Base-by-base conservation (phyloP, 2,113 vertebrate species). In the Cyprinus carpio region DNA sequence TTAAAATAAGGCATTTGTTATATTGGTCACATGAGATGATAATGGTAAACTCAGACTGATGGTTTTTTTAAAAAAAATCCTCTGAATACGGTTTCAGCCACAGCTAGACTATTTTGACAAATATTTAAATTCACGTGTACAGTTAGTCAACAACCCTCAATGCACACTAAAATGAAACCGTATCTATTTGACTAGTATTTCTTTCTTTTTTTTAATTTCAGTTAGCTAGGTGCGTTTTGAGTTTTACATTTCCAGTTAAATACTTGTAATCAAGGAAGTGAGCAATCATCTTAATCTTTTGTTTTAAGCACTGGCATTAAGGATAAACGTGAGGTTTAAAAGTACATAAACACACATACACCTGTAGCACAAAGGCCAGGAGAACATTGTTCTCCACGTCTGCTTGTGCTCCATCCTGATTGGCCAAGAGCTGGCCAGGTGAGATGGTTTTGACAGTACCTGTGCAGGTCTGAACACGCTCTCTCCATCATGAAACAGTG, bases 381-480 rank as follows among this genome's bases (percentile, higher is more conserved):
- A 92, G 90, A 93, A 93, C 89, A 94, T 94, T 92, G 91, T 92
- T 92, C 89, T 93, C 92, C 94, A 94, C 92, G 86, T 92, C 93
- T 91, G 91, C 86, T 87, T 93, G 93, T 92, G 92, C 94, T 90
- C 75, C 89, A 87, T 88, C 85, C 91, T 94, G 92, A 97, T 96
- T 97, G 96, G 96, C 87, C 94, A 92, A 93, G 93, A 91, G 91
- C 76, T 90, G 93, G 92, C 93, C 94, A 95, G 90, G 89, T 92
- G 94, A 94, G 94, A 92, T 95, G 93, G 94, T 78, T 92, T 94
- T 95, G 96, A 97, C 95, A 97, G 95, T 93, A 90, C 93, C 89
- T 82, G 90, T 93, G 93, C 98, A 99, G 96, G 98, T 96, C 96
- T 94, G 93, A 96, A 98, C 98, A 97, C 85, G 98, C 92, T 93